A percentile compares a stretch with the other conserved stretches of the same genome.
These are phyloP conservation scores for Elephantulus edwardii DNA, from an alignment of 2,113 vertebrate genomes.

Conservation along the genomic window DNA sequence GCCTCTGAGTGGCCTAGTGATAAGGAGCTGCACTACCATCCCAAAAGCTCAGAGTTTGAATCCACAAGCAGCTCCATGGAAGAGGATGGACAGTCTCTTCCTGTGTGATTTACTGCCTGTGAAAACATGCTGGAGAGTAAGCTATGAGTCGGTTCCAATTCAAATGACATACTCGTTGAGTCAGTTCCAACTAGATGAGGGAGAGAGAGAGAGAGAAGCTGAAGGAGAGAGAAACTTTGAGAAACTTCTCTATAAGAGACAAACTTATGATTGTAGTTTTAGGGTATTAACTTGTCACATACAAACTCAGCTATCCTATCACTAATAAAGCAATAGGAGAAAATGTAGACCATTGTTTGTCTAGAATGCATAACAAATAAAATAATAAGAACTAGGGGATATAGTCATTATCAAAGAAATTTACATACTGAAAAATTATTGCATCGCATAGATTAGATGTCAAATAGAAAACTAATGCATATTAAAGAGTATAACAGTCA, in stretches of 20 bases:
- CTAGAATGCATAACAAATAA: background rate
- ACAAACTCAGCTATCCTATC: background rate
- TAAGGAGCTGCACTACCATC: no score
- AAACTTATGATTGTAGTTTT: background rate
- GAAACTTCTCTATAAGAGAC: background rate
- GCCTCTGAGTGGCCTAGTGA: no score
- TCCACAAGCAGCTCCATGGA: no score
- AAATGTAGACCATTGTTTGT: background rate
- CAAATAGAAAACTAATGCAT: background rate
- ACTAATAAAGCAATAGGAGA: background rate
- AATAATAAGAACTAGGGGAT: background rate
- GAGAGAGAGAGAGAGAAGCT: background rate
- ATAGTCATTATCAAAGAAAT: background rate
- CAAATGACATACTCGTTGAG: no score
- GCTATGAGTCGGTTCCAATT: no score
- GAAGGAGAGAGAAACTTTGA: background rate
- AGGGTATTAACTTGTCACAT: background rate
- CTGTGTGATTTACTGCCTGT: no score
- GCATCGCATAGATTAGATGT: background rate
- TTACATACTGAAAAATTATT: background rate
- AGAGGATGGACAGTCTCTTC: no score
- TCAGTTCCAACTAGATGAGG: no score
- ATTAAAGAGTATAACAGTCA: background rate
- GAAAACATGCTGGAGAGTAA: no score
- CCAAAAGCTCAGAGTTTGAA: no score